A percentile compares a stretch with the other conserved stretches of the same genome.
Conservation (phyloP, 2,797 vertebrate species). For the Periophthalmus magnuspinnatus region DNA sequence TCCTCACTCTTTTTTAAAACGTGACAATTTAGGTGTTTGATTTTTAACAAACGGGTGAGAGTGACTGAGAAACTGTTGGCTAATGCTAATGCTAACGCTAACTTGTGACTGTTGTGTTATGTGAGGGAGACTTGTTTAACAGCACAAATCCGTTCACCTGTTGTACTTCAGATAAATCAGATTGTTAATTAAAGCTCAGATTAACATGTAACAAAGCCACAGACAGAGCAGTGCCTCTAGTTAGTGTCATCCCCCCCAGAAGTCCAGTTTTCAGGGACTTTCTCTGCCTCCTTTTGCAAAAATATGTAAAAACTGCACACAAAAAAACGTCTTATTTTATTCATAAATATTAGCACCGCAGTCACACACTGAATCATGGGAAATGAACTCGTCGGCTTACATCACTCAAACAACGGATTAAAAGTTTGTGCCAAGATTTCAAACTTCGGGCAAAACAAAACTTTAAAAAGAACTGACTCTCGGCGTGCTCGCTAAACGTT, state of each 20-base stretch:
- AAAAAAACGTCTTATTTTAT: not conserved
- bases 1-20: no score
- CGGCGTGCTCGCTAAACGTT: constrained; percentile 24
- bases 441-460: constrained; percentile 7
- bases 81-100: no score
- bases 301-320: not conserved
- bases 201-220: no score
- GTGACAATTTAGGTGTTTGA: no score
- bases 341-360: not conserved
- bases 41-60: no score
- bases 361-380: not conserved
- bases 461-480: constrained; percentile 15
- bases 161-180: no score
- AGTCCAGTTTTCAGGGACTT: not conserved
- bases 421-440: constrained; percentile 7
- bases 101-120: no score
- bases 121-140: no score
- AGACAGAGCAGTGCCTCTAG: no score
- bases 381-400: not conserved
- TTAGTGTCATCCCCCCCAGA: not conserved
- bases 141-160: no score
- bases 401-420: constrained; percentile 1
- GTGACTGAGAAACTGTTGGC: no score
- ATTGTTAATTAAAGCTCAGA: no score
- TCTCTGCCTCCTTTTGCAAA: not conserved